Evolutionary conservation across 2,797 vertebrate species (phyloP).

Genomic region (Benthosema pterotum): DNA sequence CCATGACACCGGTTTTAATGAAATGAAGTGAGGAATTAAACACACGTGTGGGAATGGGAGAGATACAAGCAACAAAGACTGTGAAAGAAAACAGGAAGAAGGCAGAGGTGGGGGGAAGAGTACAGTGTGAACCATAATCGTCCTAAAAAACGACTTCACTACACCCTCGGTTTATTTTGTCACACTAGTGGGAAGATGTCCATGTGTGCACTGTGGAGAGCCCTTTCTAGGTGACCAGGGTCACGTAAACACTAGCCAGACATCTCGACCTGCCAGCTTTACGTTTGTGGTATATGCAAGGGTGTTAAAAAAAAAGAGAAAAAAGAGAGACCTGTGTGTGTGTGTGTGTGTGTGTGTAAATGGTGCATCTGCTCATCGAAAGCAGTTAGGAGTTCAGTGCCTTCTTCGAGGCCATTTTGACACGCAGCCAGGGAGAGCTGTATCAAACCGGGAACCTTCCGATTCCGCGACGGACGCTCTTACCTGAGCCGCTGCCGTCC

Average conservation of each 20-base stretch:
- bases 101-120: conserved; percentile 37
- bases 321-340: too few species aligned
- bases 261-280: conserved; percentile 22
- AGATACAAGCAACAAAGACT: conserved; percentile 55
- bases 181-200: conserved; percentile 48
- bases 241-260: conserved; percentile 37
- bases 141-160: conserved; percentile 32
- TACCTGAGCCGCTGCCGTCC: neutral
- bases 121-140: conserved; percentile 53
- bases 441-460: too few species aligned
- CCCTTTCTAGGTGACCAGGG: conserved; percentile 36
- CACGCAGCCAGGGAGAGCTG: too few species aligned
- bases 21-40: conserved; percentile 57
- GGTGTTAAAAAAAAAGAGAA: conserved; percentile 1
- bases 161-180: conserved; percentile 47
- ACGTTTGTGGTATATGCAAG: conserved; percentile 19
- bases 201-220: conserved; percentile 44
- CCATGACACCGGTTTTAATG: conserved; percentile 61
- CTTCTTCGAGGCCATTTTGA: too few species aligned
- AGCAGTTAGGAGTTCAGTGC: too few species aligned
- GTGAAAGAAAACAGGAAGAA: conserved; percentile 47
- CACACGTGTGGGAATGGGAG: conserved; percentile 55
- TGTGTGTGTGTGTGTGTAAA: conserved; percentile 4
- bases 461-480: too few species aligned
- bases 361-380: too few species aligned